phyloP scores from a whole-genome alignment of 2,888 invertebrate genomes.

The Xylota sylvarum region DNA sequence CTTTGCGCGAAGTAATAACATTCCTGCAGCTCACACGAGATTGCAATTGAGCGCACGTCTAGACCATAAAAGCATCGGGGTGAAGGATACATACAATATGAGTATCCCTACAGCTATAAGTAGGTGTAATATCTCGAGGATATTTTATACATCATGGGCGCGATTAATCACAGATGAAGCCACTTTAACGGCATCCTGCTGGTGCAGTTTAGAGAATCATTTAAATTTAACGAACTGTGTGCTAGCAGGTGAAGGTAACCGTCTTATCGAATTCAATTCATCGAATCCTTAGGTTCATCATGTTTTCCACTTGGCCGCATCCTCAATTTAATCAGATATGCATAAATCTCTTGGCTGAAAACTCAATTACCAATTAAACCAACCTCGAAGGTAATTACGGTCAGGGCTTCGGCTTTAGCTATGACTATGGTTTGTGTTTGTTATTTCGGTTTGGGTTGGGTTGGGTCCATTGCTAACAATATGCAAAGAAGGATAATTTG shows the following conservation, averaged over 20 bases:
- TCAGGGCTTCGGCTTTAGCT: slow-evolving; percentile 9
- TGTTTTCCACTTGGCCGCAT: slow-evolving; percentile 43
- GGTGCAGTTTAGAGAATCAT: slow-evolving; percentile 5
- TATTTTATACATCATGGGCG: slow-evolving; percentile 32
- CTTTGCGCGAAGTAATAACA: slow-evolving; percentile 2
- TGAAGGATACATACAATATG: slow-evolving; percentile 30
- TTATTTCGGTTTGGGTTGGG: slow-evolving; percentile 18
- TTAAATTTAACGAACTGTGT: slow-evolving; percentile 23
- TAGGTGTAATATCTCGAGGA: slow-evolving; percentile 46
- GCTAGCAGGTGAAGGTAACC: slow-evolving; percentile 10
- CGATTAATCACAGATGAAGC: slow-evolving; percentile 45
- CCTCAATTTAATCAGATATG: slow-evolving; percentile 37
- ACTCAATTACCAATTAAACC: slow-evolving; percentile 63
- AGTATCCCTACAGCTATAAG: slow-evolving; percentile 12
- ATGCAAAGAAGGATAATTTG: slow-evolving; percentile 55
- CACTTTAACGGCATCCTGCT: not conserved
- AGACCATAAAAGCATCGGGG: slow-evolving; percentile 52
- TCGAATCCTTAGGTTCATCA: not conserved
- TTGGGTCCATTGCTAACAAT: slow-evolving; percentile 7
- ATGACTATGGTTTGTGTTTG: slow-evolving; percentile 16
- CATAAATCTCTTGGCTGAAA: slow-evolving; percentile 61
- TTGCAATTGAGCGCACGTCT: slow-evolving; percentile 61
- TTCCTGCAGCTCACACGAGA: slow-evolving; percentile 20
- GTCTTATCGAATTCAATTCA: not conserved
- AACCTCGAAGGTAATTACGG: slow-evolving; percentile 55